phyloP scores from a whole-genome alignment of 2,113 vertebrate species.

The Furnarius figulus region DNA sequence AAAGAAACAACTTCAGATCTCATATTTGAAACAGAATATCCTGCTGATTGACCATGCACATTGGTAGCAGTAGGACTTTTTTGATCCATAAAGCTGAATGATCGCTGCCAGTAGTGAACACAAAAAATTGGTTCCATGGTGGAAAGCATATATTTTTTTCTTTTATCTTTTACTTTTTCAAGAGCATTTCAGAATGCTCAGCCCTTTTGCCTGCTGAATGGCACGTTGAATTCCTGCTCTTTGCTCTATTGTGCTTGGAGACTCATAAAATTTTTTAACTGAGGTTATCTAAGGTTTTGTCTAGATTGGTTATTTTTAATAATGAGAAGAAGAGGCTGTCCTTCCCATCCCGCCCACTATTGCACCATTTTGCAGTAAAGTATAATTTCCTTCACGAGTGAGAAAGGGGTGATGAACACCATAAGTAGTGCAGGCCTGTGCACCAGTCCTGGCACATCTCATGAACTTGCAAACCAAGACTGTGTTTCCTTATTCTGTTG shows the following conservation, averaged over 20 bases:
- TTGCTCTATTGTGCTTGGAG: neutral
- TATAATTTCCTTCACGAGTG: neutral
- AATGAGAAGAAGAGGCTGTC: neutral
- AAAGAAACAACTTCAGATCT: slow-evolving; percentile 51
- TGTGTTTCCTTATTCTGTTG: neutral
- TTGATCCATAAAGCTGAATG: slow-evolving; percentile 5
- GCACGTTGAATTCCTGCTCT: neutral
- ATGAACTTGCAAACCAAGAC: neutral
- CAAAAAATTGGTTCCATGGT: neutral
- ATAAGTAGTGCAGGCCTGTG: neutral
- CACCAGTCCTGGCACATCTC: neutral
- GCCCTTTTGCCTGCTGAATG: neutral
- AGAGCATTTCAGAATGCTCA: neutral
- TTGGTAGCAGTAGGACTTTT: slow-evolving; percentile 7
- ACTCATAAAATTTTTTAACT: neutral
- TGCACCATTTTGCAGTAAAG: neutral
- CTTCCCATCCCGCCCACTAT: neutral
- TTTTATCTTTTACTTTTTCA: neutral
- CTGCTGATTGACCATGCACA: slow-evolving; percentile 19
- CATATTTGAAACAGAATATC: slow-evolving; percentile 43
- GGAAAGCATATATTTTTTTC: neutral
- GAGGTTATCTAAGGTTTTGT: slow-evolving; percentile 33
- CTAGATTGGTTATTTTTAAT: slow-evolving; percentile 31
- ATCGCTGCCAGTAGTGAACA: neutral
- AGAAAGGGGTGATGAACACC: neutral